Base-by-base conservation (phyloP, 2,888 invertebrate genomes). In the Conchocele bisecta region DNA sequence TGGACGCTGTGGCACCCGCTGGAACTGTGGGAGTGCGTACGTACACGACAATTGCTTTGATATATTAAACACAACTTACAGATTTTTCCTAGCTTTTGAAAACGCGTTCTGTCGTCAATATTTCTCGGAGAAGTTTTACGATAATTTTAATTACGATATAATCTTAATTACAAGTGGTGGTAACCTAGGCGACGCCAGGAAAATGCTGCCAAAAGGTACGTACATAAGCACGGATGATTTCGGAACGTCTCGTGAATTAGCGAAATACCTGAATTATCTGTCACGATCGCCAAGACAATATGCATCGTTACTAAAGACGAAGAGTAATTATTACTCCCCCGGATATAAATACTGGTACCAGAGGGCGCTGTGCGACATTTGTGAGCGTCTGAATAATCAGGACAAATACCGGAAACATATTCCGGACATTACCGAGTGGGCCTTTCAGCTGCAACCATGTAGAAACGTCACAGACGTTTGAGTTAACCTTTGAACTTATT, bases 141-240 rank as follows among this genome's bases (percentile, higher is more conserved):
- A 75, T 20, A 75, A 75, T 28, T 75, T 39, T 39, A 70, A 70
- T 26, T 71, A 63, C 35, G 75, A 75, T 33, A 59, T 56, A 31
- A 51, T 75, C 20, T 26, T 56, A 0, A 42, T 75, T n/a, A 60
- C 64, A 0, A 28, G 67, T 6, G 75, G 75, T 22, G 75, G 75
- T 7, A 33, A 26, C 4, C 44, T 29, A 15, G 59, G 29, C 1
- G 64, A 75, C 22, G 39, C 51, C 2, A 37, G 24, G 5, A 7
- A 22, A 7, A 17, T 46, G 5, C 57, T 70, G 22, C 59, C 63
- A 3, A 41, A 41, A n/a, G 70, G 70, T 2, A 64, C 60, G 0
- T 41, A 60, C 28, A 67, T 75, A 17, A 44, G 46, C 6, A 64
- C 75, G 15, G 64, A 67, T 35, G 39, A 59, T 17, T 75, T 75